Conservation (phyloP, 1,140 invertebrate species). For the Pseudomyrmex flavicornis region DNA sequence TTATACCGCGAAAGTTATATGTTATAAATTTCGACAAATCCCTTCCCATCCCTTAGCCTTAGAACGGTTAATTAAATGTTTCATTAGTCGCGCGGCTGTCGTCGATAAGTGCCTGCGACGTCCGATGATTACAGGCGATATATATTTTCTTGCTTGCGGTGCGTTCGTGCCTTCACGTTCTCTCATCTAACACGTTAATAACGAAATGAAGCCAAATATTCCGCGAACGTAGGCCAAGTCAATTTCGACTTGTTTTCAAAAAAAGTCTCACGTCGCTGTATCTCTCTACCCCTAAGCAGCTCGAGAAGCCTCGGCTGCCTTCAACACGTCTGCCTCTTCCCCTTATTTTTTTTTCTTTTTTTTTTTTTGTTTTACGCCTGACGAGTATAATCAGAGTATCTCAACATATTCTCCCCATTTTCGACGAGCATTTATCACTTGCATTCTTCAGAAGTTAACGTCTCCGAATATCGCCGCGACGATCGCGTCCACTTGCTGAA, state of each 20-base stretch:
- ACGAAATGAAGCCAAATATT: slow-evolving; percentile 50
- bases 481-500: slow-evolving; percentile 46
- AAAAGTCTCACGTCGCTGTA: slow-evolving; percentile 26
- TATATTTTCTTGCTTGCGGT: slow-evolving; percentile 3
- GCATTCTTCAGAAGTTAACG: background rate
- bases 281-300: background rate
- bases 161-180: slow-evolving; percentile 13
- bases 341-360: background rate
- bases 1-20: slow-evolving; percentile 46
- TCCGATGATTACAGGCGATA: slow-evolving; percentile 20
- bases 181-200: slow-evolving; percentile 53
- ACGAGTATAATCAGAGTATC: background rate
- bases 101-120: background rate
- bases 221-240: slow-evolving; percentile 28
- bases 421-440: background rate
- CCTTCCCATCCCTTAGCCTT: background rate
- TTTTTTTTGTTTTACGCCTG: too few relatives aligned
- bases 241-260: slow-evolving; percentile 20
- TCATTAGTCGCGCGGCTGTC: slow-evolving; percentile 7
- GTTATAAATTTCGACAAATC: slow-evolving; percentile 36
- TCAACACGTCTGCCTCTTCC: background rate
- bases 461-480: background rate
- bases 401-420: background rate
- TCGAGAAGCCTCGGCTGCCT: background rate
- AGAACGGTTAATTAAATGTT: slow-evolving; percentile 59